Evolutionary conservation across 2,888 invertebrate species (phyloP).

Genomic region (Ptilodon capucinus): DNA sequence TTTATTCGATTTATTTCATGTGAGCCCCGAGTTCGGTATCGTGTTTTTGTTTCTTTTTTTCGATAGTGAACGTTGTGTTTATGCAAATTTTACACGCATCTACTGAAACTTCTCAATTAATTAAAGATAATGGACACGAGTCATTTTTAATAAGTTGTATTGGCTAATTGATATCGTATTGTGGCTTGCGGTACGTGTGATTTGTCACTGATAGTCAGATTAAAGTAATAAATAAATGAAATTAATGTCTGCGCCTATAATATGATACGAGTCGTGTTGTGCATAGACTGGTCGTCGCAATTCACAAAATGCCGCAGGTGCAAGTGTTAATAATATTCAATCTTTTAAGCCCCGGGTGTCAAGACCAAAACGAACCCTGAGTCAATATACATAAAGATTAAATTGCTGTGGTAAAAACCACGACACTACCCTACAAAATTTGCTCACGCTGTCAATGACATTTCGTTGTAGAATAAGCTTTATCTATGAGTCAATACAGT

Average conservation of each 20-base stretch:
- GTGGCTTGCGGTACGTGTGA: constrained; percentile 5
- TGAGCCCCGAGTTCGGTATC: constrained; percentile 67
- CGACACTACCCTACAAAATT: too few species aligned
- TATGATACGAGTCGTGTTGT: neutral
- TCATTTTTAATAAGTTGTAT: constrained; percentile 25
- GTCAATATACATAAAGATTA: too few species aligned
- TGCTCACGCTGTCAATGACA: too few species aligned
- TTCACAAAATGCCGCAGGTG: too few species aligned
- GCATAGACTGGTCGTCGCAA: too few species aligned
- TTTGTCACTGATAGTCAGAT: constrained; percentile 9
- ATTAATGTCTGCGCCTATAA: neutral
- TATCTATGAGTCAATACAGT: too few species aligned
- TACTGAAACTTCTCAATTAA: constrained; percentile 80
- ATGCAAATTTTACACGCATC: constrained; percentile 80
- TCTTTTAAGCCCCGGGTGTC: too few species aligned
- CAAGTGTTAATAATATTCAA: too few species aligned
- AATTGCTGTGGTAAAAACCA: too few species aligned
- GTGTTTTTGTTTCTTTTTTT: constrained; percentile 70
- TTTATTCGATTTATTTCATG: constrained; percentile 78
- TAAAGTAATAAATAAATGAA: neutral
- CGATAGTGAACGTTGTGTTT: constrained; percentile 74
- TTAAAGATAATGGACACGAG: constrained; percentile 46
- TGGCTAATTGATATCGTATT: constrained; percentile 23
- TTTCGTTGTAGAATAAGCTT: too few species aligned
- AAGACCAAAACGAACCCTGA: too few species aligned